These are phyloP conservation scores for Pogonus chalceus DNA, from an alignment of 1,140 invertebrate genomes.

Conservation along the genomic window DNA sequence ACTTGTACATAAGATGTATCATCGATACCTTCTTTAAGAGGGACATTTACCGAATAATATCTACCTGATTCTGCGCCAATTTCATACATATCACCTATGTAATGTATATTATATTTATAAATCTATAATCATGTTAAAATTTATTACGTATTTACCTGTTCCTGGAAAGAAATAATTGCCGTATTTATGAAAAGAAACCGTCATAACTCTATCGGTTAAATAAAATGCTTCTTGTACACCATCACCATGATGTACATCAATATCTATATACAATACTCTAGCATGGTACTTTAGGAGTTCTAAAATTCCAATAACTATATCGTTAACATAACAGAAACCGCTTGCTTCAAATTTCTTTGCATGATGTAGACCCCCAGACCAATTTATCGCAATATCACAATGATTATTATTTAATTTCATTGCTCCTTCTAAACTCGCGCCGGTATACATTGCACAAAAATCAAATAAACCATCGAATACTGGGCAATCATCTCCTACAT, in stretches of 20 bases:
- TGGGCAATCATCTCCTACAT: slow-evolving; percentile 98
- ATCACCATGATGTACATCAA: slow-evolving; percentile 99
- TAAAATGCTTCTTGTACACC: slow-evolving; percentile 99
- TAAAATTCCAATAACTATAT: slow-evolving; percentile 96
- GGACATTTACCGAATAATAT: slow-evolving; percentile 96
- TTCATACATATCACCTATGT: slow-evolving; percentile 96
- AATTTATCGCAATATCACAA: slow-evolving; percentile 97
- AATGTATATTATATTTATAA: neutral
- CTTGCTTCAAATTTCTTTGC: slow-evolving; percentile 99
- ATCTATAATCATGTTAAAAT: too few species aligned
- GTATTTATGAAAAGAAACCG: slow-evolving; percentile 98
- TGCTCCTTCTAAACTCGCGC: slow-evolving; percentile 90
- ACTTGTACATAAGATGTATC: slow-evolving; percentile 86
- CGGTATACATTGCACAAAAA: slow-evolving; percentile 97
- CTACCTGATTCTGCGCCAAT: slow-evolving; percentile 84
- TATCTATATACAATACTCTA: slow-evolving; percentile 96
- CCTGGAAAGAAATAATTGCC: slow-evolving; percentile 94
- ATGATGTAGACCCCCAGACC: slow-evolving; percentile 98
- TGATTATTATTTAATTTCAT: slow-evolving; percentile 87
- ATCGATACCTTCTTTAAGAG: slow-evolving; percentile 93
- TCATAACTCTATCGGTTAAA: slow-evolving; percentile 97
- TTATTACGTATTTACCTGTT: slow-evolving; percentile 11
- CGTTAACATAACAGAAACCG: slow-evolving; percentile 94
- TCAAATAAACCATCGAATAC: slow-evolving; percentile 98
- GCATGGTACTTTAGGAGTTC: slow-evolving; percentile 93